Base-by-base conservation (phyloP, 2,113 vertebrate genomes). In the Carassius auratus region DNA sequence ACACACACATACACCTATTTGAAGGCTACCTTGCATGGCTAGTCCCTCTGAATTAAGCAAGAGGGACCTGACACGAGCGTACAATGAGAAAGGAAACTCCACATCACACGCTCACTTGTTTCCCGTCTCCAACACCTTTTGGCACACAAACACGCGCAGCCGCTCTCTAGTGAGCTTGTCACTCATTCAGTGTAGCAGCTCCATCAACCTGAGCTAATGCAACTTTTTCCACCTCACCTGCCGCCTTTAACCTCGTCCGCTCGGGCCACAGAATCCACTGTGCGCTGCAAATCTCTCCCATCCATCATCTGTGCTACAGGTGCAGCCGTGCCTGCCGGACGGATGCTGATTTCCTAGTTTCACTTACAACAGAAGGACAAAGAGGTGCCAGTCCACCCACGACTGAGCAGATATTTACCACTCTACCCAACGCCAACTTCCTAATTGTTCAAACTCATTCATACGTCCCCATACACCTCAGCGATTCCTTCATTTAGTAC, bases 141-240 rank as follows among this genome's bases (percentile, higher is more conserved):
- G 30, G 61, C 45, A 71, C 84, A 76, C 69, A 45, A 33, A 66
- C 76, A 68, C 42, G 8, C 15, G 30, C 17, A 14, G 71, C 14
- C 57, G 21, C 80, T 69, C n/a, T 55, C 76, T 64, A 66, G 80
- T 13, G 62, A 74, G 69, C 62, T 42, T 75, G 77, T 36, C 73
- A 57, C 83, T 88, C 86, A 88, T 89, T 90, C 89, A 86, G 84
- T 90, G 83, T 80, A 89, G 74, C 87, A 76, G 75, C 86, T 88
- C 88, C 55, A 33, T 81, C 74, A 84, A 69, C 81, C 84, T 81
- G 45, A 84, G 69, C 85, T 88, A 86, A 86, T 84, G 84, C 57
- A 15, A 52, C 86, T 74, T 82, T 87, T 83, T 64, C 83, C 77
- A 50, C 38, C 62, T 87, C 81, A 84, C 86, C 86, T 85, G 85